phyloP scores from a whole-genome alignment of 2,888 invertebrate genomes.

The Lochmaea capreae region DNA sequence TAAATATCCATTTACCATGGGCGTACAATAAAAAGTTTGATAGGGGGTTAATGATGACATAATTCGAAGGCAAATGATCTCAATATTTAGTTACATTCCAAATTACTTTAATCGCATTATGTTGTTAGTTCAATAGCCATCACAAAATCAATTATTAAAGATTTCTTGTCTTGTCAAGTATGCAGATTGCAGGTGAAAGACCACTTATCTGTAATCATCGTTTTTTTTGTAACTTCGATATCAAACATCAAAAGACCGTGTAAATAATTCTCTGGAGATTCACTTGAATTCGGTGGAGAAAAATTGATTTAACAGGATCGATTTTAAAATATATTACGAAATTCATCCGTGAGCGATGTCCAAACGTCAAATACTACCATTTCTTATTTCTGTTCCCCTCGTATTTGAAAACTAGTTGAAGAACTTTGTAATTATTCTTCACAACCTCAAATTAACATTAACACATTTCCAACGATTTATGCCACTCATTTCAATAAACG shows the following conservation, averaged over 20 bases:
- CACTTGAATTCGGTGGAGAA: conserved; percentile 56
- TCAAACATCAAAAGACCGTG: conserved; percentile 59
- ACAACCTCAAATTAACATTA: conserved; percentile 20
- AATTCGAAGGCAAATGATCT: background rate
- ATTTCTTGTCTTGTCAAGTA: conserved; percentile 46
- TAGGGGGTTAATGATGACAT: background rate
- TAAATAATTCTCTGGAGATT: conserved; percentile 60
- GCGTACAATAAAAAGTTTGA: too few species aligned
- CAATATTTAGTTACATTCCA: background rate
- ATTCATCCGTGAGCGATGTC: too few species aligned
- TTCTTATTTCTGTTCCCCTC: background rate
- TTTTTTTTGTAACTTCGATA: conserved; percentile 24
- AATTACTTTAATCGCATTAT: conserved; percentile 12
- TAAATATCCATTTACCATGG: too few species aligned
- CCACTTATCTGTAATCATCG: conserved; percentile 56
- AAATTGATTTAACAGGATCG: background rate
- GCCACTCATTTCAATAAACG: conserved; percentile 32
- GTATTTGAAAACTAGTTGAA: background rate
- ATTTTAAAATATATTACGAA: background rate
- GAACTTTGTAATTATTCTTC: conserved; percentile 6
- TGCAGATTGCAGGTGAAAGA: conserved; percentile 59
- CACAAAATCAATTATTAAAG: conserved; percentile 4
- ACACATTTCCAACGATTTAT: conserved; percentile 24
- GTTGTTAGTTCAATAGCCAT: background rate
- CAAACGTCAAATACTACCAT: too few species aligned